Base-by-base conservation (phyloP, 2,113 vertebrate species). In the Cheilinus undulatus region DNA sequence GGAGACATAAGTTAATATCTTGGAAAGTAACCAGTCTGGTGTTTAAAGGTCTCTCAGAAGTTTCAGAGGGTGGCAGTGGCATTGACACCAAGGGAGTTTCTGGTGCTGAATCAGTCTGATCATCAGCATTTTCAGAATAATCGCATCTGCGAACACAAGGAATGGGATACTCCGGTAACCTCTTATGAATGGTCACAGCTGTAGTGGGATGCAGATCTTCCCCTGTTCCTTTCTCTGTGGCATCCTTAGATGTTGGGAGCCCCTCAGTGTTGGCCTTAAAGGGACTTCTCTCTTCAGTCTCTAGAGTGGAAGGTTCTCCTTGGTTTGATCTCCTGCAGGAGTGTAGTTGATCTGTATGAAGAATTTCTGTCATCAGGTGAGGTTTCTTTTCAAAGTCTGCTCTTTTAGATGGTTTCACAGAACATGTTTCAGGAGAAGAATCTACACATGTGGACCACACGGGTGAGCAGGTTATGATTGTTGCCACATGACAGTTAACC, bases 381-480 rank as follows among this genome's bases (percentile, higher is more conserved):
- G 4, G n/a, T 26, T 8, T 45, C 3, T 49, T 68, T 9, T 64
- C 64, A 22, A 54, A 46, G 24, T 40, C 46, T 19, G 50, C 20
- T 9, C 32, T 46, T 23, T 48, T 58, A 34, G 32, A 50, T 19
- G 43, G 17, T n/a, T 64, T 43, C 4, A 6, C 12, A 57, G 36
- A 45, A 52, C 73, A 45, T 42, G 54, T 60, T 49, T 48, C 19
- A 1, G 79, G 52, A 46, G 81, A 82, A 40, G 45, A 67, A 46
- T 77, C 59, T 13, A 63, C 12, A 73, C 42, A 78, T 13, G 34
- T 76, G 8, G 48, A 63, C 85, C 80, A 84, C 54, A 87, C 56
- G 0, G 85, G 50, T 49, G 73, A 34, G 22, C 49, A 57, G 48
- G 81, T 65, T n/a, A 28, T 27, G 26, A 88, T 48, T 5, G 71